phyloP scores from a whole-genome alignment of 1,140 invertebrate species.

The Oreohelix idahoensis region DNA sequence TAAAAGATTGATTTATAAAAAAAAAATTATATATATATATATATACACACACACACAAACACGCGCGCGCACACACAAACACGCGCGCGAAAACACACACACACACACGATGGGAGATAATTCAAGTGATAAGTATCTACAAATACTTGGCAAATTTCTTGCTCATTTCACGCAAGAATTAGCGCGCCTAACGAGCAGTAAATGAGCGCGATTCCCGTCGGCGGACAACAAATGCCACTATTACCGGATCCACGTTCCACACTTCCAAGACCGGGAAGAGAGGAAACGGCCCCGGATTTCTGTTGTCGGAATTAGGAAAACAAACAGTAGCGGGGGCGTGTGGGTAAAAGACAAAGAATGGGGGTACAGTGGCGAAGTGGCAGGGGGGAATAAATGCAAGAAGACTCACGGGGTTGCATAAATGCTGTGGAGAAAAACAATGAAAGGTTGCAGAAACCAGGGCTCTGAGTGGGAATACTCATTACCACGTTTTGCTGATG shows the following conservation, averaged over 20 bases:
- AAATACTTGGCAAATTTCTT: constrained; percentile 12
- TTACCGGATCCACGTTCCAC: not conserved
- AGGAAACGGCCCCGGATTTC: not conserved
- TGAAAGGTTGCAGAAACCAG: too few species aligned
- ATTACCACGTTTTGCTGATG: too few species aligned
- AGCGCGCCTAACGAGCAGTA: not conserved
- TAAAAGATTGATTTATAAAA: too few species aligned
- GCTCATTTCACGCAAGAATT: constrained; percentile 21
- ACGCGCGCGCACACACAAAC: too few species aligned
- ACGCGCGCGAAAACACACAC: too few species aligned
- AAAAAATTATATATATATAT: too few species aligned
- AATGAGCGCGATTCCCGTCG: not conserved
- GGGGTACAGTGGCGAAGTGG: not conserved
- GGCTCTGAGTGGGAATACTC: too few species aligned
- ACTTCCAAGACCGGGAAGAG: not conserved
- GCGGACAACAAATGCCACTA: not conserved
- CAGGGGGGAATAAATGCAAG: not conserved
- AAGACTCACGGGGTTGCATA: too few species aligned
- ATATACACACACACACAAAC: too few species aligned
- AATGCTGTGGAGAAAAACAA: too few species aligned
- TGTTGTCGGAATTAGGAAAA: constrained; percentile 9
- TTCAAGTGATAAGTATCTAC: constrained; percentile 17
- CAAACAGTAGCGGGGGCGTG: not conserved
- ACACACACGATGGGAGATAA: not conserved
- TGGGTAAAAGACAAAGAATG: not conserved